Conservation (phyloP, 1,140 invertebrate genomes). For the Meloidogyne chitwoodi region DNA sequence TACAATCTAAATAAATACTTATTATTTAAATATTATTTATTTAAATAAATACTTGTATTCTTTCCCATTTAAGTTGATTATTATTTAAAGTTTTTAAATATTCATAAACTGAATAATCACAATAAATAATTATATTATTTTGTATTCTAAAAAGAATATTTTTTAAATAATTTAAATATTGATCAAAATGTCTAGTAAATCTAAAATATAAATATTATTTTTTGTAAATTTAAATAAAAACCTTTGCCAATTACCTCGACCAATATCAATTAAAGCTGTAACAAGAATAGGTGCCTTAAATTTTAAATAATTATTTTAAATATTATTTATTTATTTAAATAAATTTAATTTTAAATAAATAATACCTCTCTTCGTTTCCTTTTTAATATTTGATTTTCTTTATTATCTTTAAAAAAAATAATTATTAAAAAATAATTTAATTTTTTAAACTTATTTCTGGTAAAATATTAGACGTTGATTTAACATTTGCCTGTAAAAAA, state of each 20-base stretch:
- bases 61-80: constrained; percentile 25
- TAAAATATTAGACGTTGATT: neutral
- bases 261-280: constrained; percentile 49
- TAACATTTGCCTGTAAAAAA: neutral
- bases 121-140: constrained; percentile 44
- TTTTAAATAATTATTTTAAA: neutral
- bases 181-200: constrained; percentile 34
- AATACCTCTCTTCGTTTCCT: constrained; percentile 10
- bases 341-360: neutral
- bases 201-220: neutral
- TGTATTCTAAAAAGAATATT: constrained; percentile 38
- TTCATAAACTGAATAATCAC: constrained; percentile 26
- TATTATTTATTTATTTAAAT: neutral
- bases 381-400: neutral
- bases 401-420: neutral
- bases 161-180: constrained; percentile 36
- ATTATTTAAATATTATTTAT: neutral
- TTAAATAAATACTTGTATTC: constrained; percentile 26
- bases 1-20: constrained; percentile 23
- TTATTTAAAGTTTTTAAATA: constrained; percentile 18
- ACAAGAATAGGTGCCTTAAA: constrained; percentile 27
- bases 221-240: neutral
- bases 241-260: constrained; percentile 41
- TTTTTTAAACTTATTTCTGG: neutral
- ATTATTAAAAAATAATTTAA: neutral